Base-by-base conservation (phyloP, 1,140 invertebrate genomes). In the Apis laboriosa region DNA sequence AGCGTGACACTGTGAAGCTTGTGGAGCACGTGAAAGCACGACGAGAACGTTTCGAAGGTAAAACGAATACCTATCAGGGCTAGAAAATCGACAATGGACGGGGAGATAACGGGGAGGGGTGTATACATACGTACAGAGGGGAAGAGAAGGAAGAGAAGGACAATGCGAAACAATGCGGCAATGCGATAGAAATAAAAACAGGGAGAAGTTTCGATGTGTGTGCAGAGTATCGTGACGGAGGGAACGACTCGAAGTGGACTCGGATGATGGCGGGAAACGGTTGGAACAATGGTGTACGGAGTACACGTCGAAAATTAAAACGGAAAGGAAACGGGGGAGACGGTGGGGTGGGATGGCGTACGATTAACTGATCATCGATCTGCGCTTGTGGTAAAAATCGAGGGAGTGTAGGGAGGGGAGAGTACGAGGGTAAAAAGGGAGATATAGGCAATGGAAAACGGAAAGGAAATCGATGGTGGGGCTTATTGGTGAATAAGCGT, bases 381-480 rank as follows among this genome's bases (percentile, higher is more conserved):
- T 66, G 60, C 53, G 64, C 63, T 71, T 9, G 56, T 19, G 55
- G 55, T 19, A n/a, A 43, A 67, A 67, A 19, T 34, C 64, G 49
- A 21, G 17, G 19, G 13, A 71, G 15, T 11, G 85, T 21, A 60
- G 66, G 76, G 43, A 17, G 9, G 49, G 78, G 55, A 9, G 72
- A 51, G 19, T 8, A 58, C 28, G 24, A 19, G 19, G 58, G 19
- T 13, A n/a, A 60, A 60, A 67, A 80, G 67, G 66, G 43, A 63
- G 77, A 73, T 63, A 73, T 56, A 61, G 77, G 75, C 67, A 60
- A 72, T 60, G 49, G 85, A 76, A 76, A 80, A 76, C 53, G 83
- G 75, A 64, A 80, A 84, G 71, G 77, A 85, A 86, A 85, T 84
- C 79, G 86, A 80, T 80, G 72, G 66, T 7, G 66, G 82, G 74